Percentiles rank a stretch among this genome's conserved stretches.
phyloP scores from a whole-genome alignment of 2,888 invertebrate species.

The Bugulina stolonifera region DNA sequence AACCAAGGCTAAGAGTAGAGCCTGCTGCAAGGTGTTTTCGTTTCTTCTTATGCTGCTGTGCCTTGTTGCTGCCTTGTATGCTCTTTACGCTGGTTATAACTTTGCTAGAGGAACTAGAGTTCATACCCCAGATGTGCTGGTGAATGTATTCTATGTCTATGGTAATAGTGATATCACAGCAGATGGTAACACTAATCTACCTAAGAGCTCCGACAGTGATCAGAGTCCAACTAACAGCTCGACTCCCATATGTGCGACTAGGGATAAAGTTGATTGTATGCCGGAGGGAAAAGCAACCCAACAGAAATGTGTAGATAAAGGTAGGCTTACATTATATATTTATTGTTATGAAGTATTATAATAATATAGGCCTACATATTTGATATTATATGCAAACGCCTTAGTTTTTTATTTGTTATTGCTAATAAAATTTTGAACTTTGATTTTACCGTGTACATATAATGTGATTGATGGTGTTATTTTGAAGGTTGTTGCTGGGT shows the following conservation, averaged over 20 bases:
- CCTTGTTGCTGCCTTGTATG: background rate
- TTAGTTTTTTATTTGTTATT: background rate
- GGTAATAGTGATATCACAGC: too few relatives aligned
- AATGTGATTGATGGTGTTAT: too few relatives aligned
- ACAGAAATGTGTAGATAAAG: background rate
- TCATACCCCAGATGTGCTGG: background rate
- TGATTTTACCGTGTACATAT: background rate
- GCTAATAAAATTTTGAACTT: background rate
- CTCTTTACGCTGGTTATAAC: background rate
- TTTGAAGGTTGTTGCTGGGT: slow-evolving; percentile 26
- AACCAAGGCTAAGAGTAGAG: background rate
- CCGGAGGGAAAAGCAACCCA: background rate
- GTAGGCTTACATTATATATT: too few relatives aligned
- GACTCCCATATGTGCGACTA: background rate
- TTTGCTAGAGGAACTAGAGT: background rate
- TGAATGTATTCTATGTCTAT: background rate
- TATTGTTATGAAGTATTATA: too few relatives aligned
- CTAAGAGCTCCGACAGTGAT: background rate
- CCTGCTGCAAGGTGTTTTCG: background rate
- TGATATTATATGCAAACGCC: too few relatives aligned
- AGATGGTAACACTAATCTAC: background rate
- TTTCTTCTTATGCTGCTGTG: background rate
- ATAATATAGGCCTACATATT: too few relatives aligned
- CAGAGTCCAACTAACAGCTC: background rate
- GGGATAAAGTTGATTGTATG: slow-evolving; percentile 16